Conservation (phyloP, 2,797 vertebrate species). For the Margarornis squamiger region DNA sequence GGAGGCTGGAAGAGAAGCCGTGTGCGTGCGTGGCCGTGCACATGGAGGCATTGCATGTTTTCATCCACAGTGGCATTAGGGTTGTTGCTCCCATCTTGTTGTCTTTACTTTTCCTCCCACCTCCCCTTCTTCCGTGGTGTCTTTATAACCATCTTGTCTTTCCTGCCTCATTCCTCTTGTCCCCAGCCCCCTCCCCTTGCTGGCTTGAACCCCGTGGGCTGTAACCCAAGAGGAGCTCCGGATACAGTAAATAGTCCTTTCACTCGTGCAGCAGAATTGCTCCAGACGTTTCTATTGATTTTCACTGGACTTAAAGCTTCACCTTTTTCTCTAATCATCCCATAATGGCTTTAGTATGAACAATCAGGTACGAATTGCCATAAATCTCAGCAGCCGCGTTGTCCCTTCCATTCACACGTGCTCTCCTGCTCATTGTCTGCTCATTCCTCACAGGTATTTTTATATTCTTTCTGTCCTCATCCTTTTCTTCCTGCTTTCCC, state of each 20-base stretch:
- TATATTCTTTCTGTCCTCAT: not conserved
- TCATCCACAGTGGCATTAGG: accelerated
- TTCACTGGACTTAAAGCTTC: constrained; percentile 99
- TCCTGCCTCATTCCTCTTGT: not conserved
- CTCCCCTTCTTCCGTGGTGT: not conserved
- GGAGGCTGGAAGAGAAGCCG: not conserved
- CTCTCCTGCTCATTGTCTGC: not conserved
- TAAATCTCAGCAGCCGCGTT: constrained; percentile 92
- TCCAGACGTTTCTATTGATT: constrained; percentile 99
- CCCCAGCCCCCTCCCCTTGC: not conserved
- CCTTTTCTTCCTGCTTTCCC: not conserved
- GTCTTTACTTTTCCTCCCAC: not conserved
- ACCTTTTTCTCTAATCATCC: constrained; percentile 99
- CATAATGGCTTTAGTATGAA: constrained; percentile 99
- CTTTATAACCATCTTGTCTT: not conserved
- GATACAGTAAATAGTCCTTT: constrained; percentile 82
- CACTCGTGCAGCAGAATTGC: constrained; percentile 90
- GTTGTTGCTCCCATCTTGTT: not conserved
- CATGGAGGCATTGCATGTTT: accelerated
- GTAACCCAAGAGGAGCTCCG: constrained; percentile 70
- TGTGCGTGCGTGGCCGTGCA: accelerated
- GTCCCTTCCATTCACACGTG: constrained; percentile 81
- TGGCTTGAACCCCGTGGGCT: constrained; percentile 14
- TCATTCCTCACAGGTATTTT: not conserved
- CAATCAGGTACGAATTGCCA: constrained; percentile 97